Percentiles rank a stretch among this genome's conserved stretches.
These are phyloP conservation scores for Cyclargus thomasi DNA, from an alignment of 1,140 invertebrate genomes.

Conservation along the genomic window DNA sequence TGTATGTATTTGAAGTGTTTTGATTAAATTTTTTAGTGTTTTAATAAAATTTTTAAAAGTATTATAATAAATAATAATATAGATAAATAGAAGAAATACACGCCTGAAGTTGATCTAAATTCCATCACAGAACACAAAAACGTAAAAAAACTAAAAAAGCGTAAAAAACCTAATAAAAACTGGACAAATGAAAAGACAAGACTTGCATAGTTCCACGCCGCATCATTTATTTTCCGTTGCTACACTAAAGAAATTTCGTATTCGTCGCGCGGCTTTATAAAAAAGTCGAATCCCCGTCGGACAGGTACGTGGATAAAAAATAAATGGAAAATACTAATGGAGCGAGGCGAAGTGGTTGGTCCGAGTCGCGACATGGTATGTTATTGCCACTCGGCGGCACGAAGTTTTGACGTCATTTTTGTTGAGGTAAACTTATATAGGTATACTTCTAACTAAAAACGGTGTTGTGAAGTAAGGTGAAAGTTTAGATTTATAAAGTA, in stretches of 20 bases:
- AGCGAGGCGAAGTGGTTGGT: slow-evolving; percentile 60
- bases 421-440: neutral
- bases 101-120: no score
- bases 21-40: no score
- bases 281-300: slow-evolving; percentile 63
- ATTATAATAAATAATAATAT: no score
- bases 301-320: slow-evolving; percentile 74
- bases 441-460: no score
- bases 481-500: no score
- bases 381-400: slow-evolving; percentile 23
- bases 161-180: slow-evolving; percentile 4
- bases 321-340: slow-evolving; percentile 75
- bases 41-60: no score
- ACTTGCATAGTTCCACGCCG: slow-evolving; percentile 51
- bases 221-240: slow-evolving; percentile 67
- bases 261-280: slow-evolving; percentile 66
- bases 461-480: no score
- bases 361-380: slow-evolving; percentile 46
- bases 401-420: neutral
- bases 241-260: slow-evolving; percentile 68
- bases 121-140: neutral
- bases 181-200: slow-evolving; percentile 36
- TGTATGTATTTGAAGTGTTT: no score
- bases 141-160: neutral
- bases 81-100: no score